Conservation (phyloP, 2,113 vertebrate genomes). For the Pica pica region DNA sequence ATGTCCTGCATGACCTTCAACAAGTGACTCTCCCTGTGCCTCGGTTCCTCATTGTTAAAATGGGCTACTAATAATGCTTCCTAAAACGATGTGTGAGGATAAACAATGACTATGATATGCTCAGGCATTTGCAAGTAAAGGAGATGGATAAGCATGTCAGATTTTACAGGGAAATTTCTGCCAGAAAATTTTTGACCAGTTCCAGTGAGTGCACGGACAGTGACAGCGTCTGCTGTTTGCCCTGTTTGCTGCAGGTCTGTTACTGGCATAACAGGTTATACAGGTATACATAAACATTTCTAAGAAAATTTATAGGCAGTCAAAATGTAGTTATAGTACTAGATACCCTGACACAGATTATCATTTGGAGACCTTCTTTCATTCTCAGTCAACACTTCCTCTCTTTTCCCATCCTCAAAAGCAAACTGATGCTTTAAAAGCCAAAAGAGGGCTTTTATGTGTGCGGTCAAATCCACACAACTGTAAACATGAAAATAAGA, state of each 20-base stretch:
- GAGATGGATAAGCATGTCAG: background rate
- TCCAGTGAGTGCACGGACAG: background rate
- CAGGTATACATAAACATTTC: background rate
- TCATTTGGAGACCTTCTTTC: background rate
- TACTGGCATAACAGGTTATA: background rate
- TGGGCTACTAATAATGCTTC: background rate
- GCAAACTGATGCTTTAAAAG: background rate
- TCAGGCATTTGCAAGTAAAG: background rate
- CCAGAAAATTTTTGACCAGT: background rate
- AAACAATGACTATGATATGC: background rate
- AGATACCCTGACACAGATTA: background rate
- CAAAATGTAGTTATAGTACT: background rate
- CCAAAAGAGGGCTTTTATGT: background rate
- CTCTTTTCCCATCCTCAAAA: background rate
- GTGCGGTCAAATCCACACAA: background rate
- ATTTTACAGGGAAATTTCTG: background rate
- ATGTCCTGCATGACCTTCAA: background rate
- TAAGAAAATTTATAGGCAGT: background rate
- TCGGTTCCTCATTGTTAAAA: background rate
- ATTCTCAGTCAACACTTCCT: background rate
- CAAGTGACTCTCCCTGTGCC: background rate
- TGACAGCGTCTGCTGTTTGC: background rate
- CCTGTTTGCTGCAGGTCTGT: background rate
- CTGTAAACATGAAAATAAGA: background rate
- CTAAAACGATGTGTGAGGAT: background rate